A percentile compares a stretch with the other conserved stretches of the same genome.
phyloP scores from a whole-genome alignment of 2,113 vertebrate species.

The Boleophthalmus pectinirostris region DNA sequence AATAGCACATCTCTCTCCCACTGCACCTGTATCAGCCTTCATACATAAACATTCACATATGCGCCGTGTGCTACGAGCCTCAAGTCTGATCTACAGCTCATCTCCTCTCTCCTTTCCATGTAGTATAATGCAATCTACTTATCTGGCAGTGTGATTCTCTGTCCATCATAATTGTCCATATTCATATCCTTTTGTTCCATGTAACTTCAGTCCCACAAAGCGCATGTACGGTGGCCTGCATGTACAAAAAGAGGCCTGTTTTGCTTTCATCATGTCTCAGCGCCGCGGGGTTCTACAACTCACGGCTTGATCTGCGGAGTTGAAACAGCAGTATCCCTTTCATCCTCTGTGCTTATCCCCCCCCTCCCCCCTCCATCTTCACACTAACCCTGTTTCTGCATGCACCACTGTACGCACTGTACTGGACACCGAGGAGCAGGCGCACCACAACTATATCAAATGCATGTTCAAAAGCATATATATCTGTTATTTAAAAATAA shows the following conservation, averaged over 20 bases:
- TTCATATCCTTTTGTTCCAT: constrained; percentile 7
- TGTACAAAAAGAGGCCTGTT: constrained; percentile 46
- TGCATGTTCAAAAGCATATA: neutral
- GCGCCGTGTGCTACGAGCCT: constrained; percentile 30
- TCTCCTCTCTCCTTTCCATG: constrained; percentile 4
- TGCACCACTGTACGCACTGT: constrained; percentile 21
- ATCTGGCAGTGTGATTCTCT: neutral
- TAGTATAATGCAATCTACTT: constrained; percentile 7
- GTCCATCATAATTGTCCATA: neutral
- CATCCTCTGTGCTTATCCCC: constrained; percentile 39
- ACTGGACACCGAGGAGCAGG: constrained; percentile 2
- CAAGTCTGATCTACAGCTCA: neutral
- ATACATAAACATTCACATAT: constrained; percentile 21
- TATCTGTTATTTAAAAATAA: no score
- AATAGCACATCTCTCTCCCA: neutral
- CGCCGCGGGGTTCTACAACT: constrained; percentile 65
- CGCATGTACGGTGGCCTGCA: constrained; percentile 18
- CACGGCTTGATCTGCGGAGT: constrained; percentile 72
- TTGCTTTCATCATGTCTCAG: constrained; percentile 69
- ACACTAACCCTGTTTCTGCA: constrained; percentile 47
- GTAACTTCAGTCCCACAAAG: constrained; percentile 2
- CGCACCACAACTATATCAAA: neutral
- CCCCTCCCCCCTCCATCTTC: constrained; percentile 32
- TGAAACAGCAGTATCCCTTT: constrained; percentile 54
- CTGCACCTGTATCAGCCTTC: constrained; percentile 11